Base-by-base conservation (phyloP, 1,140 invertebrate genomes). In the Orchestia grillus region DNA sequence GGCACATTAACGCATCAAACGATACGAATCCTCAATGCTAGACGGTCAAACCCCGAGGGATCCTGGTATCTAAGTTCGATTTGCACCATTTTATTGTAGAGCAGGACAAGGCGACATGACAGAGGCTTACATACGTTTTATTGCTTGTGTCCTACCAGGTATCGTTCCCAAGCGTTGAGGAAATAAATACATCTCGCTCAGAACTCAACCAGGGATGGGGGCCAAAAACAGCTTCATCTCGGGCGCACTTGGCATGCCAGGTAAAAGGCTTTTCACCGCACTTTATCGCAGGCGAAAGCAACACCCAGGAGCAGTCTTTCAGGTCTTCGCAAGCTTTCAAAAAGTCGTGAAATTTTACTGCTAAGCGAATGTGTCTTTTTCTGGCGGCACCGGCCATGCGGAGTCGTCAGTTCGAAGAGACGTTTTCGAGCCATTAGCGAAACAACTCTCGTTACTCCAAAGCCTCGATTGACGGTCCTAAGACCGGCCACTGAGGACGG, bases 311-410 rank as follows among this genome's bases (percentile, higher is more conserved):
- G 44, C 45, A 19, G 45, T 40, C 8, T 94, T 94, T 44, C 45
- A 40, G 4, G 23, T 44, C 44, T 45, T n/a, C 44, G 44, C 23
- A 94, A 44, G 0, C 92, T 94, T 47, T 94, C 44, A 94, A 94
- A 94, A 94, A 94, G 92, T 44, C 41, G 92, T 94, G 92, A 94
- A 94, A 45, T 94, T 94, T 94, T 94, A 94, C 92, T 94, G 92
- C 92, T 94, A 94, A 94, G 44, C 44, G 92, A 94, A 94, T 45
- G 92, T 28, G 43, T 44, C 92, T 44, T 47, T 45, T 47, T 40
- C 43, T 8, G 19, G 92, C 6, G 8, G 41, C 92, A 42, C 41
- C 40, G 92, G 92, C 23, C 92, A 44, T 94, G 88, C 43, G 88
- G 41, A 90, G 88, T 41, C 11, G n/a, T 43, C 43, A 44, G n/a